Conservation (phyloP, 1,140 invertebrate genomes). For the Drosophila ogumai region DNA sequence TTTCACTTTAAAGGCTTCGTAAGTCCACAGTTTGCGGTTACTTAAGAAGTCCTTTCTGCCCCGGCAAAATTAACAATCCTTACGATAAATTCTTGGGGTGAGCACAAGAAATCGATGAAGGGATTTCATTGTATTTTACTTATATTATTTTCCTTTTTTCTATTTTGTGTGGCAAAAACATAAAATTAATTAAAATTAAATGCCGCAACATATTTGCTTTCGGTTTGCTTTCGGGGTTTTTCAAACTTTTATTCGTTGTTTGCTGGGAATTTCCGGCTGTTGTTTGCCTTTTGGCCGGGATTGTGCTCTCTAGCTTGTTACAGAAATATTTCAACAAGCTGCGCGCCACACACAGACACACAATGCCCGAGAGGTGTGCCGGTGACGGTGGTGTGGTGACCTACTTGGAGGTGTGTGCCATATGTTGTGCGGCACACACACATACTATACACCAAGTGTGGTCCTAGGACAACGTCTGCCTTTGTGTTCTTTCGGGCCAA, state of each 20-base stretch:
- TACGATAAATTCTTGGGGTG: constrained; percentile 54
- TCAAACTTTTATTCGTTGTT: constrained; percentile 30
- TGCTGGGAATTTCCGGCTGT: constrained; percentile 28
- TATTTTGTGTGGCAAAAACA: constrained; percentile 16
- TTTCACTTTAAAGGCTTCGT: constrained; percentile 57
- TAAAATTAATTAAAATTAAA: constrained; percentile 82
- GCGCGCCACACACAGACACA: constrained; percentile 13
- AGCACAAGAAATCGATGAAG: constrained; percentile 15
- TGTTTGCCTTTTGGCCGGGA: constrained; percentile 48
- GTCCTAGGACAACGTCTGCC: constrained; percentile 10
- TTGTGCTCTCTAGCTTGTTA: constrained; percentile 40
- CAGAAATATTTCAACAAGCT: constrained; percentile 61
- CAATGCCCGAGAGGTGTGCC: constrained; percentile 23
- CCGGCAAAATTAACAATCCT: constrained; percentile 56
- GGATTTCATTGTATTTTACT: constrained; percentile 9
- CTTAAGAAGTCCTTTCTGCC: constrained; percentile 37
- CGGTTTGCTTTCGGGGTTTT: constrained; percentile 35
- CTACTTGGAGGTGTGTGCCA: constrained; percentile 51
- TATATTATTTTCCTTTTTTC: neutral
- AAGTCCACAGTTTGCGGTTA: constrained; percentile 63
- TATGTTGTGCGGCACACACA: constrained; percentile 48
- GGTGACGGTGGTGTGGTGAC: constrained; percentile 24
- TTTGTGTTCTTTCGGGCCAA: constrained; percentile 37
- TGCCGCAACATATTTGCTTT: constrained; percentile 67
- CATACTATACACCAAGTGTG: neutral